These are phyloP conservation scores for Athetis lepigone DNA, from an alignment of 2,888 invertebrate species.

Conservation along the genomic window DNA sequence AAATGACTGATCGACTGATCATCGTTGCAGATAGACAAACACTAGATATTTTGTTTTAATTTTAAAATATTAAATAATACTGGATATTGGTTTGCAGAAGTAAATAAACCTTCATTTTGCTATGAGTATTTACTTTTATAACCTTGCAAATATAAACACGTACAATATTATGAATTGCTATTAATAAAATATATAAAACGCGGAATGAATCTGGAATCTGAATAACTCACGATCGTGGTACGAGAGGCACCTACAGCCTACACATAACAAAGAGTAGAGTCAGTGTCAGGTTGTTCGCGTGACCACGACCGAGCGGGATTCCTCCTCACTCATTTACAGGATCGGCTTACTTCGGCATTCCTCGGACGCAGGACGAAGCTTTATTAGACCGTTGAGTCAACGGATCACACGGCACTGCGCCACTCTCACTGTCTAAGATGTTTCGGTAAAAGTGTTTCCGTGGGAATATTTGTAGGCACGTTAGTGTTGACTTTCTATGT, in stretches of 20 bases:
- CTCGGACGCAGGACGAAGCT: slow-evolving; percentile 74
- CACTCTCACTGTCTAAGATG: slow-evolving; percentile 56
- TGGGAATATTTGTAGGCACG: slow-evolving; percentile 1
- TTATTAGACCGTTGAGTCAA: slow-evolving; percentile 75
- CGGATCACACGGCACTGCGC: slow-evolving; percentile 59
- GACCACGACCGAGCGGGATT: slow-evolving; percentile 79
- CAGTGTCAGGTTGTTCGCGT: slow-evolving; percentile 85
- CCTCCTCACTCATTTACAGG: slow-evolving; percentile 81
- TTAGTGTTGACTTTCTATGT: not conserved
- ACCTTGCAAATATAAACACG: not conserved
- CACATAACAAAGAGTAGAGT: slow-evolving; percentile 77
- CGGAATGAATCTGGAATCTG: slow-evolving; percentile 77
- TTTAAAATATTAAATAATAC: too few relatives aligned
- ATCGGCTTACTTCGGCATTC: slow-evolving; percentile 85
- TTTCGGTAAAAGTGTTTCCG: slow-evolving; percentile 39
- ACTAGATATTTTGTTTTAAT: too few relatives aligned
- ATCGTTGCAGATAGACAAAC: not conserved
- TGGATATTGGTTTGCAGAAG: too few relatives aligned
- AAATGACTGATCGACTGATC: not conserved
- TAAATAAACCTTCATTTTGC: too few relatives aligned
- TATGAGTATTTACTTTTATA: too few relatives aligned
- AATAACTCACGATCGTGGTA: slow-evolving; percentile 77
- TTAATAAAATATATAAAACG: slow-evolving; percentile 71
- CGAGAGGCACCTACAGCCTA: slow-evolving; percentile 63
- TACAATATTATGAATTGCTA: slow-evolving; percentile 11